phyloP scores from a whole-genome alignment of 2,888 invertebrate species.

The Oligia fasciuncula region DNA sequence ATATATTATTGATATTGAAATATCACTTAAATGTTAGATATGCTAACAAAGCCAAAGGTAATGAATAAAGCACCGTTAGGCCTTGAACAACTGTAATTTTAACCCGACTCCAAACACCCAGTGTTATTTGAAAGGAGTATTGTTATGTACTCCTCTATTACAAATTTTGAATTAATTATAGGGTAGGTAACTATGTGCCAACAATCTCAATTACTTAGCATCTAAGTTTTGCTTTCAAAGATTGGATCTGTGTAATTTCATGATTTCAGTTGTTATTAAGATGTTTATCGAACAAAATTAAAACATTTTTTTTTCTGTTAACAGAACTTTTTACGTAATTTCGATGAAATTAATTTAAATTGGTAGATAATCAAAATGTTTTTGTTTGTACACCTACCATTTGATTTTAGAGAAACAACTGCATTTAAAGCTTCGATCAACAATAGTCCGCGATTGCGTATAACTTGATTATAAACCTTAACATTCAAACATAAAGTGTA shows the following conservation, averaged over 20 bases:
- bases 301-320: not conserved
- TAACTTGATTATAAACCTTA: too few species aligned
- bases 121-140: slow-evolving; percentile 15
- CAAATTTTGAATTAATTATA: slow-evolving; percentile 28
- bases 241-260: slow-evolving; percentile 26
- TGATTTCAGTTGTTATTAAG: slow-evolving; percentile 21
- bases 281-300: slow-evolving; percentile 28
- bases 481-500: too few species aligned
- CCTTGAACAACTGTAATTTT: slow-evolving; percentile 26
- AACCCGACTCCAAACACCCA: slow-evolving; percentile 2
- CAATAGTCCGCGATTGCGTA: too few species aligned
- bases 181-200: slow-evolving; percentile 9
- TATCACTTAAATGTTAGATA: slow-evolving; percentile 21
- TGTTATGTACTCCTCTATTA: slow-evolving; percentile 1
- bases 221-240: slow-evolving; percentile 36
- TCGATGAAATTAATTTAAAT: slow-evolving; percentile 15
- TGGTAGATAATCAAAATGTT: not conserved
- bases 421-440: not conserved
- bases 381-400: not conserved
- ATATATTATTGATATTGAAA: slow-evolving; percentile 29
- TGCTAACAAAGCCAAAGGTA: slow-evolving; percentile 11
- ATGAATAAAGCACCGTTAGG: not conserved
- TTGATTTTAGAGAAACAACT: slow-evolving; percentile 8
- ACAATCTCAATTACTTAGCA: slow-evolving; percentile 3
- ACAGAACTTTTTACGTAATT: not conserved